Conservation (phyloP, 2,797 vertebrate genomes). For the Centropyge bicolor region DNA sequence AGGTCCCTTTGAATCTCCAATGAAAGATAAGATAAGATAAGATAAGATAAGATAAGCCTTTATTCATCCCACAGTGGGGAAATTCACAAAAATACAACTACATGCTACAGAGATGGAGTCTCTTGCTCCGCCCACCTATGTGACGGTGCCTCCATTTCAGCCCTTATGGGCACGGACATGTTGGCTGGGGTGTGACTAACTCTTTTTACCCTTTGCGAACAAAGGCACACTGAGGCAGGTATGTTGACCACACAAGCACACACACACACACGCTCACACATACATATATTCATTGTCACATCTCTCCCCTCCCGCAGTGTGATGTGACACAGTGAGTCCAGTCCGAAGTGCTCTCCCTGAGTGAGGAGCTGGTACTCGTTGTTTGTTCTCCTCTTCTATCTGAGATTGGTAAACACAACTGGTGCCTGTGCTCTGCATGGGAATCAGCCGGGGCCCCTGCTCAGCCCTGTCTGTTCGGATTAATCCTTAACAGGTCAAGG, state of each 20-base stretch:
- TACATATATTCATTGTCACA: constrained; percentile 4
- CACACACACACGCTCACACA: neutral
- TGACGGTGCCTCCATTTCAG: no score
- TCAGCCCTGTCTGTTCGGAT: constrained; percentile 75
- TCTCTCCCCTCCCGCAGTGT: neutral
- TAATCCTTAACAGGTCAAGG: constrained; percentile 85
- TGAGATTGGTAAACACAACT: constrained; percentile 79
- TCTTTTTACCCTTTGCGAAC: constrained; percentile 19
- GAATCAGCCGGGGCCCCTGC: constrained; percentile 67
- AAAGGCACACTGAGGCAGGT: neutral
- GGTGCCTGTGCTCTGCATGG: constrained; percentile 77
- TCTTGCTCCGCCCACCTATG: no score
- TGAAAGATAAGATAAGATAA: no score
- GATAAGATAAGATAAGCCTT: no score
- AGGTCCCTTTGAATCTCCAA: no score
- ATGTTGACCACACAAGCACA: neutral
- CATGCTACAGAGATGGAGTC: no score
- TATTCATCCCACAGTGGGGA: no score
- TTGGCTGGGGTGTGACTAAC: neutral
- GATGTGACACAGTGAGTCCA: constrained; percentile 55
- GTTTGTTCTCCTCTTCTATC: constrained; percentile 76
- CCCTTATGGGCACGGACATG: neutral
- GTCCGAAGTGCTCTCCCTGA: constrained; percentile 55
- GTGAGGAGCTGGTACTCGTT: constrained; percentile 62
- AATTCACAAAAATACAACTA: no score